Percentiles rank a stretch among this genome's conserved stretches.
Conservation (phyloP, 2,113 vertebrate genomes). For the Nannospalax galili region DNA sequence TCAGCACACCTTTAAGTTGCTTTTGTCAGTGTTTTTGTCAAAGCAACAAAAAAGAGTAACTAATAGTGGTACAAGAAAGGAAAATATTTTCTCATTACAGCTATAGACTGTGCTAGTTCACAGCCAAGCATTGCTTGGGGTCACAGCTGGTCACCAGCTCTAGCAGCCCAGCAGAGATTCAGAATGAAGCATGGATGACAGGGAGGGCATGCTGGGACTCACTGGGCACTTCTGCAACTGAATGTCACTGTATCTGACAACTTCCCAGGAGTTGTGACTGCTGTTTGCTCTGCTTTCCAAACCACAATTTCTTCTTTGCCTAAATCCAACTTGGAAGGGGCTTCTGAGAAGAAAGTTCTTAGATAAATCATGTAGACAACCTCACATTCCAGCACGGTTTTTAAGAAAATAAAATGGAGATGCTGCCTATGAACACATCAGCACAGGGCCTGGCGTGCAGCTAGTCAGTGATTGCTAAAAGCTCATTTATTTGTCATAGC, state of each 20-base stretch:
- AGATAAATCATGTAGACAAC: slow-evolving; percentile 46
- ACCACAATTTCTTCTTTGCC: neutral
- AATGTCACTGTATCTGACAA: neutral
- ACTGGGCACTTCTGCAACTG: accelerated
- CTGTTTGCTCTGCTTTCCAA: neutral
- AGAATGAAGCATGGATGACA: neutral
- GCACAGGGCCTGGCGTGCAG: neutral
- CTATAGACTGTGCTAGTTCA: neutral
- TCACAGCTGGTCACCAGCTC: neutral
- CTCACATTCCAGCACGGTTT: neutral
- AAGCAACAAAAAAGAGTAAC: no score
- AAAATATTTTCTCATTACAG: neutral
- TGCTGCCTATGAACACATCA: neutral
- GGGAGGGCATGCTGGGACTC: neutral
- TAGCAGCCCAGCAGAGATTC: neutral
- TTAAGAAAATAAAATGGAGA: slow-evolving; percentile 51
- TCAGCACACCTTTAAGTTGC: no score
- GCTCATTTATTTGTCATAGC: slow-evolving; percentile 26
- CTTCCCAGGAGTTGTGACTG: neutral
- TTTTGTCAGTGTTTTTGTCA: no score
- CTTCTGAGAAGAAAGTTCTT: neutral
- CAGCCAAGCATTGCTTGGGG: neutral
- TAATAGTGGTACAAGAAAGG: neutral
- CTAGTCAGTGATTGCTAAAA: neutral
- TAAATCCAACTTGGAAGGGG: neutral